Evolutionary conservation across 2,888 invertebrate species (phyloP).

Genomic region (Endotricha flammealis): DNA sequence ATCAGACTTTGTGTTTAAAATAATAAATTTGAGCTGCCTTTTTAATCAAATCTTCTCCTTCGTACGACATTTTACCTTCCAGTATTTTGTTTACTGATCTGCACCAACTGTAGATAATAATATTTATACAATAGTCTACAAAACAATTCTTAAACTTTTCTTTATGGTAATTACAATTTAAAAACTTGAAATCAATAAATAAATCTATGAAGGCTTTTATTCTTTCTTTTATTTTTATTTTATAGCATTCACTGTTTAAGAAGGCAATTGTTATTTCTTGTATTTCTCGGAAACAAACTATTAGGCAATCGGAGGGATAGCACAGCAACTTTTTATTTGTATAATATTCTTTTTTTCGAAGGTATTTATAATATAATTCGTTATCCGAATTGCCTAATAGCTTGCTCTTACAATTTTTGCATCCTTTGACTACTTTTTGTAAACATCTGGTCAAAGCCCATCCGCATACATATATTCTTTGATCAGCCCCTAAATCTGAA

Average conservation of each 20-base stretch:
- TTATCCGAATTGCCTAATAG: slow-evolving; percentile 3
- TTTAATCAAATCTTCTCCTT: slow-evolving; percentile 10
- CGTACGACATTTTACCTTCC: background rate
- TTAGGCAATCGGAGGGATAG: background rate
- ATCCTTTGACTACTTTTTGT: slow-evolving; percentile 15
- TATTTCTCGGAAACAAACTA: slow-evolving; percentile 4
- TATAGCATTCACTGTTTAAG: background rate
- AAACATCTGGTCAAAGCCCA: slow-evolving; percentile 21
- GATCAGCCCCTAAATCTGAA: slow-evolving; percentile 12
- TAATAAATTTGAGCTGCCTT: slow-evolving; percentile 8
- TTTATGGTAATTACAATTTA: background rate
- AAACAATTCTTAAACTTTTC: slow-evolving; percentile 3
- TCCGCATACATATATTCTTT: slow-evolving; percentile 23
- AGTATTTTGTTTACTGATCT: slow-evolving; percentile 8
- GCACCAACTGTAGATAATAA: slow-evolving; percentile 7
- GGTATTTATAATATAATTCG: background rate
- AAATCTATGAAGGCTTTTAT: no score
- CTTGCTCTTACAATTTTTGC: slow-evolving; percentile 13
- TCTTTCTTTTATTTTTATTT: background rate
- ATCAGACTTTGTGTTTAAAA: slow-evolving; percentile 9
- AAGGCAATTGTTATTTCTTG: background rate
- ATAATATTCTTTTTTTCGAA: slow-evolving; percentile 7
- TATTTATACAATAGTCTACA: background rate
- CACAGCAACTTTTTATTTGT: slow-evolving; percentile 11
- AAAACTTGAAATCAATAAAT: background rate